A percentile compares a stretch with the other conserved stretches of the same genome.
Evolutionary conservation across 2,113 vertebrate species (phyloP).

Genomic region (Myotis brandtii): DNA sequence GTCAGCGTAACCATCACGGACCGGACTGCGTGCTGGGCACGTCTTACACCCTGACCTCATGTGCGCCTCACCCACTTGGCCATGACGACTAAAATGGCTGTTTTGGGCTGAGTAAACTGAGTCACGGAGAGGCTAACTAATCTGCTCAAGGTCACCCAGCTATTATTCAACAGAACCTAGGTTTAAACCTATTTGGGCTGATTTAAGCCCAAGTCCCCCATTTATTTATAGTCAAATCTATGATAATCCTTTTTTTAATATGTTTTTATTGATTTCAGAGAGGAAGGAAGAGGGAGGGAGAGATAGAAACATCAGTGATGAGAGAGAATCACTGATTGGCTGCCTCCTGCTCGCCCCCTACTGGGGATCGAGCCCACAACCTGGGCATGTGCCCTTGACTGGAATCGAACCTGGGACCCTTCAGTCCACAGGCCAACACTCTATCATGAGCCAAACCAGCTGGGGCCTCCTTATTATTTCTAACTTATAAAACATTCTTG

Average conservation of each 20-base stretch:
- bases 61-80: background rate
- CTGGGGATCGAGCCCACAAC: no score
- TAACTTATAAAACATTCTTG: background rate
- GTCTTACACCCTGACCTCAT: background rate
- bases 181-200: no score
- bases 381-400: no score
- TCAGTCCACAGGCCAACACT: no score
- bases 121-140: background rate
- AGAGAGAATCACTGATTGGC: no score
- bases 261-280: no score
- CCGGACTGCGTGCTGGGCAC: fast-evolving
- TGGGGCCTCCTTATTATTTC: background rate
- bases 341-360: no score
- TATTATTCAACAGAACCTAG: background rate
- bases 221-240: background rate
- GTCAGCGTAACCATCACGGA: fast-evolving
- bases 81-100: fast-evolving
- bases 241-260: no score
- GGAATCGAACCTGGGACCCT: no score
- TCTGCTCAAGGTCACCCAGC: background rate
- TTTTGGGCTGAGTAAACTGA: background rate
- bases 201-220: background rate
- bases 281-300: no score
- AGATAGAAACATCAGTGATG: no score
- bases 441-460: no score